Conservation (phyloP, 2,113 vertebrate species). For the Poeciliopsis retropinna region DNA sequence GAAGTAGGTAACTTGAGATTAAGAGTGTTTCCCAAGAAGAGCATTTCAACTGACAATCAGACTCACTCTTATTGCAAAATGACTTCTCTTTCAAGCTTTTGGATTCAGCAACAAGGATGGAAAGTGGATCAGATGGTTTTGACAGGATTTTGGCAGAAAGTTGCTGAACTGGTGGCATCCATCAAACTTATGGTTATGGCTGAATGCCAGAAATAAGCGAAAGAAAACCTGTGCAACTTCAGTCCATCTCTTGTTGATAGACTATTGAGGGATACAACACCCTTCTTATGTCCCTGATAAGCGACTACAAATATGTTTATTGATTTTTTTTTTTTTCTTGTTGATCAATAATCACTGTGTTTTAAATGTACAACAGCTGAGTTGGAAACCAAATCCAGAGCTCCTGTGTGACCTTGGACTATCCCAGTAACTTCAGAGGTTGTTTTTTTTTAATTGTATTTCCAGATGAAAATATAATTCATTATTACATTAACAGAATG, state of each 20-base stretch:
- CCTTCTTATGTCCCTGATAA: background rate
- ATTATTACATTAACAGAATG: background rate
- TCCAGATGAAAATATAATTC: background rate
- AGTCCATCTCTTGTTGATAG: background rate
- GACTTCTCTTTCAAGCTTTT: too few relatives aligned
- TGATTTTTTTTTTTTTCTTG: accelerated
- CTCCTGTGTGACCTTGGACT: background rate
- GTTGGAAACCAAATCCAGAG: too few relatives aligned
- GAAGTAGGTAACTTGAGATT: too few relatives aligned
- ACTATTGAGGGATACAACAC: background rate
- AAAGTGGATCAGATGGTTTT: background rate
- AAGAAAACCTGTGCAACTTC: background rate
- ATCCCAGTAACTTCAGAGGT: too few relatives aligned
- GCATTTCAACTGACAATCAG: too few relatives aligned
- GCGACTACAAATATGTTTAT: background rate
- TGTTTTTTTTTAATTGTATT: background rate
- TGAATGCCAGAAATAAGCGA: background rate
- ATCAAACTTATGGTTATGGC: background rate
- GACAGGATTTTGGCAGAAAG: background rate
- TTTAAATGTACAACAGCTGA: too few relatives aligned
- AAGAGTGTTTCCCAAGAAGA: too few relatives aligned
- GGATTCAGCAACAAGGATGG: background rate
- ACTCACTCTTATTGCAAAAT: too few relatives aligned
- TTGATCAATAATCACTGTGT: background rate
- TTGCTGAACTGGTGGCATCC: background rate